These are phyloP conservation scores for Lepidotrigona ventralis DNA, from an alignment of 1,140 invertebrate species.

Conservation along the genomic window DNA sequence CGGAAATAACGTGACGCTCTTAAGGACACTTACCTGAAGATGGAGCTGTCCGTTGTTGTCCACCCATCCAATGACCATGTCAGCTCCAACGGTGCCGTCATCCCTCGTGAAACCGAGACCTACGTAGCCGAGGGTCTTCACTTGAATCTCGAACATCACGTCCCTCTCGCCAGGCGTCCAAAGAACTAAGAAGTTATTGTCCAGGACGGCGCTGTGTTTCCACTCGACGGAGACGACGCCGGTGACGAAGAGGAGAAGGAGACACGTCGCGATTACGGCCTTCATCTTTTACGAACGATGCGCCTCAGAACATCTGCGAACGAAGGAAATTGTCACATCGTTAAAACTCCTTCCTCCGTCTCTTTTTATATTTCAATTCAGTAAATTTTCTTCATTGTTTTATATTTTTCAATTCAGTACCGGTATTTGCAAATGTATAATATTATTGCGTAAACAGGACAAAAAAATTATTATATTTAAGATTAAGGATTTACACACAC, in stretches of 20 bases:
- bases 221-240: conserved; percentile 73
- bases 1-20: conserved; percentile 16
- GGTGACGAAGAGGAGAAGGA: conserved; percentile 66
- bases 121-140: conserved; percentile 89
- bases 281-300: conserved; percentile 71
- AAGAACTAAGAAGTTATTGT: conserved; percentile 79
- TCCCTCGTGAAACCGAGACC: conserved; percentile 90
- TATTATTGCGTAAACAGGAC: background rate
- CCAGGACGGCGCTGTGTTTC: conserved; percentile 78
- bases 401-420: too few species aligned
- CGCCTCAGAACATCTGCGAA: conserved; percentile 75
- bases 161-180: conserved; percentile 82
- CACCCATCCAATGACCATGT: conserved; percentile 88
- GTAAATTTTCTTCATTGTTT: too few species aligned
- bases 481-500: background rate
- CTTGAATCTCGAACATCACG: conserved; percentile 90
- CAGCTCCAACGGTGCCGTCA: conserved; percentile 85
- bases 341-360: background rate
- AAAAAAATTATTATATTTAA: background rate
- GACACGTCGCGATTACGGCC: conserved; percentile 67
- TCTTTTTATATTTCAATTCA: too few species aligned
- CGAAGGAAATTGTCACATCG: conserved; percentile 28
- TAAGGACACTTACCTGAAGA: conserved; percentile 82
- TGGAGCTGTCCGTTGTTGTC: conserved; percentile 85
- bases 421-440: background rate